phyloP scores from a whole-genome alignment of 2,888 invertebrate genomes.

The Rotaria socialis region DNA sequence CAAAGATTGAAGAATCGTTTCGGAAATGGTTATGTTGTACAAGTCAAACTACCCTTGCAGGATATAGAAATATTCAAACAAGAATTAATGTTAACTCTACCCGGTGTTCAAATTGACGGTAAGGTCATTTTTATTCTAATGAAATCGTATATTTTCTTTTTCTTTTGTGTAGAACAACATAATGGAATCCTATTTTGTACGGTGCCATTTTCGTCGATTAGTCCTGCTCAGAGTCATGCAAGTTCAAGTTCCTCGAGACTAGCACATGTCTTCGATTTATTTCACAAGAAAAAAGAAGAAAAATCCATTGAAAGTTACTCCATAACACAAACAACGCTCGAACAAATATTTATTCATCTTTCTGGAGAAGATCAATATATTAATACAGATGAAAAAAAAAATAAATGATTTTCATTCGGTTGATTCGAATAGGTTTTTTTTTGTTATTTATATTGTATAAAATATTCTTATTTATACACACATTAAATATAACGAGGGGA shows the following conservation, averaged over 20 bases:
- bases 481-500: no score
- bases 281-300: neutral
- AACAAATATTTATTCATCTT: neutral
- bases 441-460: no score
- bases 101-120: neutral
- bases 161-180: neutral
- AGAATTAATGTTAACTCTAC: neutral
- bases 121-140: neutral
- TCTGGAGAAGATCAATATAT: neutral
- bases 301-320: conserved; percentile 3
- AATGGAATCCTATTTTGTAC: neutral
- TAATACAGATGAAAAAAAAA: neutral
- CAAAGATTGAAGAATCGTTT: neutral
- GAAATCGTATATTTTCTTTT: no score
- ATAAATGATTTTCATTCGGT: neutral
- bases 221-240: neutral
- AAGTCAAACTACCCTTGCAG: neutral
- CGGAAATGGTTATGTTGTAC: neutral
- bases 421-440: no score
- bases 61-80: neutral
- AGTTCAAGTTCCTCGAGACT: neutral
- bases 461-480: no score
- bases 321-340: neutral
- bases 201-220: neutral
- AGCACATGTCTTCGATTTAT: neutral